phyloP scores from a whole-genome alignment of 2,113 vertebrate genomes.

The Triplophysa dalaica region DNA sequence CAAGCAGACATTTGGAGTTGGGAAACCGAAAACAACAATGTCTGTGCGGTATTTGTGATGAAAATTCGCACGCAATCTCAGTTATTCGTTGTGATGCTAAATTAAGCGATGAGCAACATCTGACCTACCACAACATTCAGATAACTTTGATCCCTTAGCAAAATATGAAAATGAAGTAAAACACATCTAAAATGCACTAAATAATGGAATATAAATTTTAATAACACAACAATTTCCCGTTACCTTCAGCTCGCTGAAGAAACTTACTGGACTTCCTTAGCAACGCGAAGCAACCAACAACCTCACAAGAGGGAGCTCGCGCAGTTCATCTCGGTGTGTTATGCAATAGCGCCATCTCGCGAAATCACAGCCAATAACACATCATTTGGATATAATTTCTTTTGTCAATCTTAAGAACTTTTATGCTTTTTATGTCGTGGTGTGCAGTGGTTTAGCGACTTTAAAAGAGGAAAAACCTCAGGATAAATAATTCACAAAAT shows the following conservation, averaged over 20 bases:
- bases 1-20: too few relatives aligned
- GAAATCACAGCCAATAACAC: not conserved
- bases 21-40: not conserved
- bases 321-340: not conserved
- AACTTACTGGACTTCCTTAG: conserved; percentile 65
- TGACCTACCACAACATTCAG: not conserved
- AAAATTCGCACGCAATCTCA: not conserved
- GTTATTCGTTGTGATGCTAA: not conserved
- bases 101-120: not conserved
- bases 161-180: not conserved
- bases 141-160: not conserved
- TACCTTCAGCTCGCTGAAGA: conserved; percentile 8
- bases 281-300: conserved; percentile 68
- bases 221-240: not conserved
- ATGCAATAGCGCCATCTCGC: conserved; percentile 7
- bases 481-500: too few relatives aligned
- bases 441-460: too few relatives aligned
- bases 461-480: too few relatives aligned
- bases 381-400: too few relatives aligned
- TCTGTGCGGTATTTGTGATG: not conserved
- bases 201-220: not conserved
- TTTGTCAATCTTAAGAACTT: too few relatives aligned
- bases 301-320: conserved; percentile 38
- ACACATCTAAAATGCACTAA: not conserved
- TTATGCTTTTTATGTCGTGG: too few relatives aligned